These are phyloP conservation scores for Tauraco erythrolophus DNA, from an alignment of 2,113 vertebrate genomes.

Conservation along the genomic window DNA sequence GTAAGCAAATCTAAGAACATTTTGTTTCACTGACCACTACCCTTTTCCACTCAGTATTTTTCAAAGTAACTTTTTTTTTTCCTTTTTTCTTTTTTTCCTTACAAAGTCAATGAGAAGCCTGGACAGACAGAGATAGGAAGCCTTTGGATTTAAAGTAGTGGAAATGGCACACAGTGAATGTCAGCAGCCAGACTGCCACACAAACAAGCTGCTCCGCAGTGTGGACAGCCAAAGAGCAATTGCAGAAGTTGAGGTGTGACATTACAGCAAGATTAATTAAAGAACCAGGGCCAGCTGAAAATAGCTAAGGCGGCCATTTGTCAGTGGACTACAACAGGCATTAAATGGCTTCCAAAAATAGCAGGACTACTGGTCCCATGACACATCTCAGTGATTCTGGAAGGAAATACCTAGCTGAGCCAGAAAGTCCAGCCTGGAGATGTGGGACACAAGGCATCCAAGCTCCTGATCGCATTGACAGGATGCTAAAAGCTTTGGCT, in stretches of 20 bases:
- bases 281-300: background rate
- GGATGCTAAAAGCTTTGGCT: background rate
- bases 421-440: background rate
- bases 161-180: background rate
- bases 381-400: background rate
- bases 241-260: slow-evolving; percentile 21
- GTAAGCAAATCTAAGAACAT: background rate
- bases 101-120: background rate
- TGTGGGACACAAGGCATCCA: background rate
- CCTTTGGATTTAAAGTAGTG: background rate
- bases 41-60: background rate
- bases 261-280: slow-evolving; percentile 27
- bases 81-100: background rate
- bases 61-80: background rate
- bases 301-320: background rate
- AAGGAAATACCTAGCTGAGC: background rate
- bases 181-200: background rate
- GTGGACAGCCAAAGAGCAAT: background rate
- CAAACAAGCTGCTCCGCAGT: background rate
- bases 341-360: slow-evolving; percentile 31
- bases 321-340: background rate
- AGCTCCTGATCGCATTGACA: background rate
- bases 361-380: background rate
- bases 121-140: background rate
- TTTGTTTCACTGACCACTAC: background rate